Conservation (phyloP, 1,140 invertebrate species). For the Euglossa dilemma region DNA sequence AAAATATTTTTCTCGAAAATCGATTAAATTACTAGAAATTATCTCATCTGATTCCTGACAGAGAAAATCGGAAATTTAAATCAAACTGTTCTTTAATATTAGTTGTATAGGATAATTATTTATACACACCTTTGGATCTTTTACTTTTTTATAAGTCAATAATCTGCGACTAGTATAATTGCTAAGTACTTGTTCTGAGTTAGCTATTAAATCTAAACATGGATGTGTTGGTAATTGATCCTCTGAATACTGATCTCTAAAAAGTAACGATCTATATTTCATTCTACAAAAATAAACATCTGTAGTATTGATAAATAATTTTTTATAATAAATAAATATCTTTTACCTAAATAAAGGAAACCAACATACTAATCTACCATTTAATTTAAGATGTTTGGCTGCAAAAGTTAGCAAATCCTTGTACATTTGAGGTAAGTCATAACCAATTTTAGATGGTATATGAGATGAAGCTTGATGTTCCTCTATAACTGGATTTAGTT, state of each 20-base stretch:
- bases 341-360: conserved; percentile 91
- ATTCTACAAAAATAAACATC: conserved; percentile 14
- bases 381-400: conserved; percentile 88
- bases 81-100: conserved; percentile 48
- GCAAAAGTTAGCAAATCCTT: conserved; percentile 93
- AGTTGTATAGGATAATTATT: conserved; percentile 30
- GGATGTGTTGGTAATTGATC: conserved; percentile 90
- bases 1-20: conserved; percentile 87
- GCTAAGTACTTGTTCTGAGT: conserved; percentile 93
- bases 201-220: conserved; percentile 89
- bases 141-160: conserved; percentile 93
- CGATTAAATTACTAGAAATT: conserved; percentile 75
- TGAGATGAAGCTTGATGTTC: conserved; percentile 86
- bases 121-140: conserved; percentile 80
- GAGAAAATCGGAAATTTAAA: conserved; percentile 43
- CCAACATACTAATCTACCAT: conserved; percentile 95
- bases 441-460: conserved; percentile 94
- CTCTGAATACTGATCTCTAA: conserved; percentile 89
- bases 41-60: conserved; percentile 71
- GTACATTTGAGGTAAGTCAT: conserved; percentile 91
- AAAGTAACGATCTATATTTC: conserved; percentile 34
- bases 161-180: conserved; percentile 90
- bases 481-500: conserved; percentile 84
- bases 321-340: conserved; percentile 6
- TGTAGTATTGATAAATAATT: conserved; percentile 46